Percentiles rank a stretch among this genome's conserved stretches.
Conservation (phyloP, 2,113 vertebrate species). For the Tragulus kanchil region DNA sequence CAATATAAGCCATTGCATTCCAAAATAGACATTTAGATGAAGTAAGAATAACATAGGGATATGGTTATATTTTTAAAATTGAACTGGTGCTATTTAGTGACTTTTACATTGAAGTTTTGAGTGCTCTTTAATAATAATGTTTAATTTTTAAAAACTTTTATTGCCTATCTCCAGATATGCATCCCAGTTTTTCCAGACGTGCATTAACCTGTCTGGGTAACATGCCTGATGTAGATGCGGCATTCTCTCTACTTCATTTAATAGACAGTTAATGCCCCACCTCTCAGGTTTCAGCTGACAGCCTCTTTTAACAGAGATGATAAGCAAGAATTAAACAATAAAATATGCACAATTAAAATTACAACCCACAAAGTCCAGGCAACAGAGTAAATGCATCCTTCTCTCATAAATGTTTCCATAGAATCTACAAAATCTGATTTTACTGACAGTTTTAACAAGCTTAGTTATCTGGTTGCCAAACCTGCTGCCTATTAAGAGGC, state of each 20-base stretch:
- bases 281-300: neutral
- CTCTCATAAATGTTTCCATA: neutral
- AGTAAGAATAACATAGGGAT: neutral
- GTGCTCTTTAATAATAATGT: neutral
- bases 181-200: conserved; percentile 3
- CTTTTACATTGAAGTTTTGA: conserved; percentile 32
- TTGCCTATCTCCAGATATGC: neutral
- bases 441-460: conserved; percentile 22
- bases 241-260: neutral
- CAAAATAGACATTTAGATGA: neutral
- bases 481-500: neutral
- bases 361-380: neutral
- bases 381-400: neutral
- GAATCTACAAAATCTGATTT: conserved; percentile 40
- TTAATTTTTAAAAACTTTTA: conserved; percentile 2
- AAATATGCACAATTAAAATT: neutral
- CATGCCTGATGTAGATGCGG: neutral
- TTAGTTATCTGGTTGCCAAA: neutral
- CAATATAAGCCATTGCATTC: neutral
- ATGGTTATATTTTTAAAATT: neutral
- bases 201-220: neutral
- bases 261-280: neutral
- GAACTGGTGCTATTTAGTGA: neutral
- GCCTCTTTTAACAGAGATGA: neutral
- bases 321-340: neutral